Evolutionary conservation across 1,140 invertebrate genomes (phyloP), one percentile per base, ranked within the genome.

Genomic region (Drosophila ercepeae): DNA sequence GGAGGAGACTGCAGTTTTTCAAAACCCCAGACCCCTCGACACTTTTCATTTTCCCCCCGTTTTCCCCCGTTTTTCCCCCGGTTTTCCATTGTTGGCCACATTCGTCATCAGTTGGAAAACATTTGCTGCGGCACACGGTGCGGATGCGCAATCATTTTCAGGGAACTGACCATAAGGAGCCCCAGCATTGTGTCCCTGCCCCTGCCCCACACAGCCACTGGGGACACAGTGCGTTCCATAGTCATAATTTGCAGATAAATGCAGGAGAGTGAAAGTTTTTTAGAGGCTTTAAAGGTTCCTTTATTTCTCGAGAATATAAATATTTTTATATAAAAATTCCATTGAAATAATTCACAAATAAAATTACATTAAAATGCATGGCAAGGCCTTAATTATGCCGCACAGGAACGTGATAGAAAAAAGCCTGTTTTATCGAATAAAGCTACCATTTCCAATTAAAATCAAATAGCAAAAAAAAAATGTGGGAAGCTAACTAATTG

Each of bases 131-230:
- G 61, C 39, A 9, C 34, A 67, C 49, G 39, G 50, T 23, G 68
- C 54, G 68, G 58, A 78, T 73, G 42, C 60, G 60, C 54, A 60
- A 78, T 77, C 21, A 65, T 59, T 67, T 72, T 9, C 74, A 59
- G 32, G 46, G 68, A 78, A 78, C 48, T 53, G 41, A 19, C 46
- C 64, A 68, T 53, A 61, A 54, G 49, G 11, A 16, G 13, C 4
- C 36, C 9, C 29, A 21, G 39, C 65, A 72, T 51, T 77, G 58
- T 59, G 39, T 32, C 13, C 25, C n/a, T n/a, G n/a, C n/a, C n/a
- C n/a, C n/a, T n/a, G n/a, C n/a, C n/a, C n/a, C n/a, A n/a, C n/a
- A n/a, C n/a, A n/a, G n/a, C n/a, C n/a, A n/a, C 13, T 13, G 2
- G 53, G 21, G 16, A 32, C 9, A 32, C 59, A 59, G 45, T 50